Evolutionary conservation across 2,888 invertebrate genomes (phyloP), one percentile per base, ranked within the genome.

Genomic region (Cybosia mesomella): DNA sequence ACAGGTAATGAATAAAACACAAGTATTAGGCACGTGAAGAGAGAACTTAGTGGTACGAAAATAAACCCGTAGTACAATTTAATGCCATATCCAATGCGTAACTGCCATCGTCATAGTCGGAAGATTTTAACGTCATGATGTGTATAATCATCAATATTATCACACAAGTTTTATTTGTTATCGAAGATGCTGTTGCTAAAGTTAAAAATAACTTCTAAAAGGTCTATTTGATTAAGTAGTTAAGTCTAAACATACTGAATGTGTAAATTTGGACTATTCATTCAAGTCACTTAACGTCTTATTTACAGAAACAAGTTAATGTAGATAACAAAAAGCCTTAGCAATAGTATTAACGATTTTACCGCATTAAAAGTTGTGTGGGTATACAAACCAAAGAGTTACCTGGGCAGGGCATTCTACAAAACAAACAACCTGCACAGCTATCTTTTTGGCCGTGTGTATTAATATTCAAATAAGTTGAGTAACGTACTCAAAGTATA

Each of bases 21-120:
- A 22, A 54, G 18, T 54, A 63, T 53, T 75, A 80, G 71, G 73
- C 75, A 82, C 79, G 79, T 76, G 80, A 83, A 84, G 76, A 76
- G 80, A 84, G 83, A 84, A 83, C 79, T 82, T 77, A 81, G 83
- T 81, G 77, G 81, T 83, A 81, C 81, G 79, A 79, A 85, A 83
- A 81, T 81, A 85, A 87, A 91, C 89, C 87, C 80, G 83, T 91
- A 93, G 93, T 93, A 93, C 93, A 93, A 92, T 85, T 21, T 84
- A 83, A 85, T 83, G 89, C 89, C 93, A 93, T 93, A 94, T 94
- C 93, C 84, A 77, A 84, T 83, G 81, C 80, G 78, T 85, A 86
- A 89, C 90, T 89, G 90, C 88, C 89, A 86, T 71, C 66, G 58
- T 68, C 71, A 72, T 62, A 68, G n/a, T 39, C 8, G 7, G 55